Conservation (phyloP, 2,888 invertebrate species). For the Microchrysa polita region DNA sequence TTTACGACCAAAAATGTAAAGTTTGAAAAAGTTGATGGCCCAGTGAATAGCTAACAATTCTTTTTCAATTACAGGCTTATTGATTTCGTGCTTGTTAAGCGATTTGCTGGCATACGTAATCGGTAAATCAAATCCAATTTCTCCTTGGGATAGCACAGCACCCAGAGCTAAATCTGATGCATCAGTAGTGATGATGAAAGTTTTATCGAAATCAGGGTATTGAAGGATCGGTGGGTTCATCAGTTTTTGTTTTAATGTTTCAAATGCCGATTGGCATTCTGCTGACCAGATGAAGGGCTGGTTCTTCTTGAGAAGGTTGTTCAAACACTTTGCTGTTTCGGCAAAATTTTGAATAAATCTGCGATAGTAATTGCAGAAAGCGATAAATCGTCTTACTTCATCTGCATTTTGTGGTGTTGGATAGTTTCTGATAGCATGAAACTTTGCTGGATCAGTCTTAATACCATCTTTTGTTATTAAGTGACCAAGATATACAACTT, state of each 20-base stretch:
- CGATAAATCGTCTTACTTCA: no score
- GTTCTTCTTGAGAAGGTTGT: no score
- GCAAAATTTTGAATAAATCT: no score
- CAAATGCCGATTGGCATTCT: background rate
- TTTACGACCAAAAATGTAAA: background rate
- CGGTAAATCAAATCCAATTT: background rate
- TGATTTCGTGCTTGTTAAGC: background rate
- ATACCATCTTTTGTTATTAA: background rate
- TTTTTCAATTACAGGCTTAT: background rate
- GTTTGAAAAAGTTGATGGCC: background rate
- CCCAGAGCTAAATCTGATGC: background rate
- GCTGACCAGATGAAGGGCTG: background rate
- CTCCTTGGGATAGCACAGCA: background rate
- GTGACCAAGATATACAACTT: background rate
- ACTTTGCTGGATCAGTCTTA: background rate
- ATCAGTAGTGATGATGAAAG: background rate
- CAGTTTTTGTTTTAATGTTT: background rate
- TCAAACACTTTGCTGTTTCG: no score
- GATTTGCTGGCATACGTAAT: background rate
- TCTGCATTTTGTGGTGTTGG: no score
- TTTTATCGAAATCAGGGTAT: background rate
- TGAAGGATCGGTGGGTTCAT: no score
- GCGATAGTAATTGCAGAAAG: no score
- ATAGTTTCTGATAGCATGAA: no score
- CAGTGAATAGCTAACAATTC: background rate